phyloP scores from a whole-genome alignment of 2,797 vertebrate genomes.

The Emydoidea blandingii region DNA sequence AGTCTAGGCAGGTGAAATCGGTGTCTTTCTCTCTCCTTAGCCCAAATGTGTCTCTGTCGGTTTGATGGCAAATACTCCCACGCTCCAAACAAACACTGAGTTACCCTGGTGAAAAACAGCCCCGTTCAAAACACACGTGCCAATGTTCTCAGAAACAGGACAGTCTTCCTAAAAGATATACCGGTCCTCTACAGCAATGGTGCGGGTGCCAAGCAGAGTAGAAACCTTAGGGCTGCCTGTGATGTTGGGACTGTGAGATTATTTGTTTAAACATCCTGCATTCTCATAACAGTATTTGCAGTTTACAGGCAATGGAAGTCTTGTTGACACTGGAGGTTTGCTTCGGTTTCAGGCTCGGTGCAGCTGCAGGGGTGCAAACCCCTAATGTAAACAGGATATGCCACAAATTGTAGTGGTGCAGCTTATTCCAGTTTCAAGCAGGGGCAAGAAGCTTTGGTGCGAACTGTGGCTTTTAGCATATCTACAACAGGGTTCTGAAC shows the following conservation, averaged over 20 bases:
- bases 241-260: not conserved
- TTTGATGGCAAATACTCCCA: not conserved
- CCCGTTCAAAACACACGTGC: not conserved
- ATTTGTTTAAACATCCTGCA: not conserved
- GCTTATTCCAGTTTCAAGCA: not conserved
- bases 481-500: not conserved
- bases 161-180: not conserved
- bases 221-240: not conserved
- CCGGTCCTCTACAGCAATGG: not conserved
- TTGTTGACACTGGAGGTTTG: not conserved
- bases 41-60: not conserved
- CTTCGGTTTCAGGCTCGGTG: not conserved
- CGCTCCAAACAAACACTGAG: not conserved
- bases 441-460: not conserved
- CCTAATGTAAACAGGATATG: not conserved
- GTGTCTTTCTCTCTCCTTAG: not conserved
- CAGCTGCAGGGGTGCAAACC: not conserved
- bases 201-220: not conserved
- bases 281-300: no score
- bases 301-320: not conserved
- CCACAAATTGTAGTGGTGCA: not conserved
- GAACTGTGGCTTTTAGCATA: not conserved
- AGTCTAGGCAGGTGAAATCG: fast-evolving
- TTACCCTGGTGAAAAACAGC: not conserved
- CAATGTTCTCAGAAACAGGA: not conserved